Percentiles rank a stretch among this genome's conserved stretches.
phyloP scores from a whole-genome alignment of 2,113 vertebrate species.

The Rhadina sibilatrix region DNA sequence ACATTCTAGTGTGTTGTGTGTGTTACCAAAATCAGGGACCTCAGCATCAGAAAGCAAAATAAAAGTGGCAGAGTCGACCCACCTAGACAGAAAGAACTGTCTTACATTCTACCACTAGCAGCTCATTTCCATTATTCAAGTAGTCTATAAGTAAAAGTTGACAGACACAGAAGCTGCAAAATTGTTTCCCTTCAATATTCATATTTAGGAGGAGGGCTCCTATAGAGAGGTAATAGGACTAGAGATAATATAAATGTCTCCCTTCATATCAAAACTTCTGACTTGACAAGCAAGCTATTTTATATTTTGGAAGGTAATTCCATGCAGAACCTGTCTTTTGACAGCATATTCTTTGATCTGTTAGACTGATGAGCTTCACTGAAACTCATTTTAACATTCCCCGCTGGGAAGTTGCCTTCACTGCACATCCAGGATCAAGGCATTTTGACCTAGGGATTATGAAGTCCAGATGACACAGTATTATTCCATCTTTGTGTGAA shows the following conservation, averaged over 20 bases:
- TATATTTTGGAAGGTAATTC: slow-evolving; percentile 20
- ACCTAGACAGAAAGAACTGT: background rate
- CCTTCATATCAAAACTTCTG: slow-evolving; percentile 1
- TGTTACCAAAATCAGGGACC: background rate
- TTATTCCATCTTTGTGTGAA: background rate
- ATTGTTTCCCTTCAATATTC: slow-evolving; percentile 17
- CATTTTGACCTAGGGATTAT: slow-evolving; percentile 10
- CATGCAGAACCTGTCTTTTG: background rate
- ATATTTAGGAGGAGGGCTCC: background rate
- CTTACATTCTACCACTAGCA: background rate
- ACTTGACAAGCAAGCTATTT: slow-evolving; percentile 6
- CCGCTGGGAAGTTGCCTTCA: background rate
- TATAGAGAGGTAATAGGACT: background rate
- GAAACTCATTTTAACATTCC: background rate
- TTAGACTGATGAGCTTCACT: background rate
- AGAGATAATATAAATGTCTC: slow-evolving; percentile 16
- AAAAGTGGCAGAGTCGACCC: background rate
- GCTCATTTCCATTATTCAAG: background rate
- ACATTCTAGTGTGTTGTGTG: background rate
- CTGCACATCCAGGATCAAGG: background rate
- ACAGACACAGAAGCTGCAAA: background rate
- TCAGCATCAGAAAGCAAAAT: background rate
- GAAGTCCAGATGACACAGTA: background rate
- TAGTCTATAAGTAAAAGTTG: background rate
- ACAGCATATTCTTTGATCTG: slow-evolving; percentile 27